These are phyloP conservation scores for Cyprinodon variegatus DNA, from an alignment of 2,113 vertebrate species.

Conservation along the genomic window DNA sequence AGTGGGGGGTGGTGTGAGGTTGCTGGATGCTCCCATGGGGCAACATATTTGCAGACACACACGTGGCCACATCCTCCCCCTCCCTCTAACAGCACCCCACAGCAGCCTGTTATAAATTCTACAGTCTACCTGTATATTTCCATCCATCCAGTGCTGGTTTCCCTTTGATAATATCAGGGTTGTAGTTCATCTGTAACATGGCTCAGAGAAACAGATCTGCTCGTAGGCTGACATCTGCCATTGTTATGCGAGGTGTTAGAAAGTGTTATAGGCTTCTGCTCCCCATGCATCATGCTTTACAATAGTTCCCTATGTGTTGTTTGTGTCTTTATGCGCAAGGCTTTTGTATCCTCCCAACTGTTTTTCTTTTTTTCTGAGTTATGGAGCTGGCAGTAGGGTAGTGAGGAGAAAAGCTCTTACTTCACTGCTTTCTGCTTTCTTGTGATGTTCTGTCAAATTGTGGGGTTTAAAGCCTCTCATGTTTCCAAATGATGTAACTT, in stretches of 20 bases:
- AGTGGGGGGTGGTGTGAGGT: conserved; percentile 72
- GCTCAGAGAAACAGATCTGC: conserved; percentile 37
- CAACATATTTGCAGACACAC: conserved; percentile 52
- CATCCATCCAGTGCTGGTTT: conserved; percentile 7
- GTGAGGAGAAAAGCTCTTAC: conserved; percentile 41
- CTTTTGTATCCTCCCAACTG: conserved; percentile 56
- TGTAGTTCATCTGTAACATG: conserved; percentile 42
- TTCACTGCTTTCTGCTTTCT: background rate
- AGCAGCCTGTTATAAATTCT: background rate
- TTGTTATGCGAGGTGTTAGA: conserved; percentile 71
- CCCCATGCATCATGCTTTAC: conserved; percentile 54
- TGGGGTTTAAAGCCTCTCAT: background rate
- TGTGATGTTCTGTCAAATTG: background rate
- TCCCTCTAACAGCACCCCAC: background rate
- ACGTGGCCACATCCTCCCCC: background rate
- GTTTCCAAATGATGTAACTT: background rate
- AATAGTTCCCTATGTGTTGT: conserved; percentile 57
- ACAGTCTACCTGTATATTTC: conserved; percentile 17
- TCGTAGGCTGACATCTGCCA: conserved; percentile 57
- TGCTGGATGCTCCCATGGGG: conserved; percentile 68
- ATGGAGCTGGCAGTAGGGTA: conserved; percentile 32
- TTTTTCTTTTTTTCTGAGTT: conserved; percentile 66
- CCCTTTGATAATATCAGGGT: conserved; percentile 15
- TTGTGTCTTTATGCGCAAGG: conserved; percentile 64
- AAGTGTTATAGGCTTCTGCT: conserved; percentile 66